phyloP scores from a whole-genome alignment of 64 coral and sea anemone species.

The Platygyra sinensis region DNA sequence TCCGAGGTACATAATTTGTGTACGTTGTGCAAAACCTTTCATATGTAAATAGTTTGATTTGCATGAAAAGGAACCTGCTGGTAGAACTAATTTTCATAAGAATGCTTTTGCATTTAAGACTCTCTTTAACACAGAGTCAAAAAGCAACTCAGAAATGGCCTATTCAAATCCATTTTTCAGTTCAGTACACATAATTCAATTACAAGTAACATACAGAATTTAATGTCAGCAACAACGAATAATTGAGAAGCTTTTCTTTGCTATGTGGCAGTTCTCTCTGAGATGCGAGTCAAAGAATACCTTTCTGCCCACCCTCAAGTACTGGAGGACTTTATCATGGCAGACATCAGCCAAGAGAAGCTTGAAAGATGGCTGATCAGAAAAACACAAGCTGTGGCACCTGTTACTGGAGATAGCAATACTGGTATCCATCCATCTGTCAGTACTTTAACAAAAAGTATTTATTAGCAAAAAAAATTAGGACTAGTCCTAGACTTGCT shows the following conservation, averaged over 20 bases:
- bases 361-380: constrained; percentile 95
- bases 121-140: no score
- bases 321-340: constrained; percentile 85
- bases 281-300: constrained; percentile 85
- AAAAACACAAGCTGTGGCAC: constrained; percentile 68
- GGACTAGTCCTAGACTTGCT: no score
- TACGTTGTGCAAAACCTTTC: no score
- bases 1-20: no score
- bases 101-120: no score
- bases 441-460: no score
- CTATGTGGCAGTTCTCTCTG: constrained; percentile 54
- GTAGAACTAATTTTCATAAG: no score
- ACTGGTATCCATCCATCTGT: neutral
- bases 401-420: neutral
- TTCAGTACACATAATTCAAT: neutral
- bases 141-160: no score
- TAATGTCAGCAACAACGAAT: neutral
- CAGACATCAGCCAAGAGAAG: constrained; percentile 81
- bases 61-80: no score
- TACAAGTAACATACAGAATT: neutral
- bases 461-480: no score
- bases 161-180: no score
- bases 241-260: neutral
- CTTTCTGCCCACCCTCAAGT: constrained; percentile 68
- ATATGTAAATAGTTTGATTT: no score